Evolutionary conservation across 1,140 invertebrate genomes (phyloP), one percentile per base, ranked within the genome.

Genomic region (Pissodes strobi): DNA sequence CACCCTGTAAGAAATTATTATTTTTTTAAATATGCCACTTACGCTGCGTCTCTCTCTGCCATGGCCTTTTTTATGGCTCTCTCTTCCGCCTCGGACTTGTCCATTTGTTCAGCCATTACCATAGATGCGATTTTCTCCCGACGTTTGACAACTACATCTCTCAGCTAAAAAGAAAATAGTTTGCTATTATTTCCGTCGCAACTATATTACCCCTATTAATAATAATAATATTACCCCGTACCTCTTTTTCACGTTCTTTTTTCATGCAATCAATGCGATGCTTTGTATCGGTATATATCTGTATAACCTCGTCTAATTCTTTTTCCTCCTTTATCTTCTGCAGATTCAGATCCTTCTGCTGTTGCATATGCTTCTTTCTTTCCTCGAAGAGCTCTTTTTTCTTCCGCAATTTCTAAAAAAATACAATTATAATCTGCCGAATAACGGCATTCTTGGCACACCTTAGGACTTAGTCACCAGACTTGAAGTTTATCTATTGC

Each of bases 331-430:
- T 68, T n/a, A 48, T 38, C 15, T 65, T 38, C 13, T 62, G 48
- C 21, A 34, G 19, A 38, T 69, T 60, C 6, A 64, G 45, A 18
- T 72, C 19, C 27, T 68, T 68, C 23, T 76, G 71, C 22, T 76
- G 67, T 22, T 74, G 72, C 8, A 59, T 12, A 17, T 66, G 60
- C 41, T 78, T 78, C 43, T 78, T 76, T 45, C 73, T 79, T 34
- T 79, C 76, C 22, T 74, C 51, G 8, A 75, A 68, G 0, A 69
- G 34, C 37, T 65, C 49, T n/a, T 59, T 59, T 30, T 62, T 57
- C 12, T 53, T 56, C 15, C 21, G 48, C 10, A 48, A 2, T 63
- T 63, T 64, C 64, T 69, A 55, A n/a, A 61, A 55, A 34, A 37
- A 49, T 0, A 23, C 46, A 9, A 18, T n/a, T 2, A 49, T 49